Evolutionary conservation across 2,888 invertebrate genomes (phyloP).

Genomic region (Melipona beecheii): DNA sequence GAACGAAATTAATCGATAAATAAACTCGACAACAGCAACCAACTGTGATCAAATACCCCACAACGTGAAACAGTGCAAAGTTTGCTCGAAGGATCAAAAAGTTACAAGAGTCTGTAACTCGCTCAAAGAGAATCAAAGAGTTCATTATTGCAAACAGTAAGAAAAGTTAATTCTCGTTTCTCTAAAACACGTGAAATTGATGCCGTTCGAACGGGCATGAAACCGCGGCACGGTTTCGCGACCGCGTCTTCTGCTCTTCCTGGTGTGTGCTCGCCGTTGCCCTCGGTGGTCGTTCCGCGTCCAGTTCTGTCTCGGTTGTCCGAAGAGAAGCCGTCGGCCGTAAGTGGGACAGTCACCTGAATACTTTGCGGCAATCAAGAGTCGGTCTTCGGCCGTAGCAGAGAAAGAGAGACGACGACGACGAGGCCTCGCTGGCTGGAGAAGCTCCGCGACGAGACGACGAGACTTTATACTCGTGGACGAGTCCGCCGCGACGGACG

Average conservation of each 20-base stretch:
- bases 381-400: slow-evolving; percentile 63
- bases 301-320: slow-evolving; percentile 54
- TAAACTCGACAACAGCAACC: too few species aligned
- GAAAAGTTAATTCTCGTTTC: background rate
- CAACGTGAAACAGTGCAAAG: too few species aligned
- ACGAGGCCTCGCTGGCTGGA: slow-evolving; percentile 12
- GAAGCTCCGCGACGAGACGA: slow-evolving; percentile 25
- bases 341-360: slow-evolving; percentile 82
- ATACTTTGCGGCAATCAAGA: slow-evolving; percentile 80
- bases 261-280: slow-evolving; percentile 34
- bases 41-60: too few species aligned
- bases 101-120: background rate
- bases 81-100: too few species aligned
- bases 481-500: too few species aligned
- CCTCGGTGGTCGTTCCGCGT: slow-evolving; percentile 57
- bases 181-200: background rate
- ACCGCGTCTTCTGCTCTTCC: slow-evolving; percentile 36
- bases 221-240: slow-evolving; percentile 46
- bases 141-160: too few species aligned
- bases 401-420: slow-evolving; percentile 52
- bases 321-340: slow-evolving; percentile 67
- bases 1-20: too few species aligned
- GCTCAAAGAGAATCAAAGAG: background rate
- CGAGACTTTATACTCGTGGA: slow-evolving; percentile 8
- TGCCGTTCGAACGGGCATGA: slow-evolving; percentile 5